A percentile compares a stretch with the other conserved stretches of the same genome.
phyloP scores from a whole-genome alignment of 2,797 vertebrate genomes.

The Pyrocephalus nanus region DNA sequence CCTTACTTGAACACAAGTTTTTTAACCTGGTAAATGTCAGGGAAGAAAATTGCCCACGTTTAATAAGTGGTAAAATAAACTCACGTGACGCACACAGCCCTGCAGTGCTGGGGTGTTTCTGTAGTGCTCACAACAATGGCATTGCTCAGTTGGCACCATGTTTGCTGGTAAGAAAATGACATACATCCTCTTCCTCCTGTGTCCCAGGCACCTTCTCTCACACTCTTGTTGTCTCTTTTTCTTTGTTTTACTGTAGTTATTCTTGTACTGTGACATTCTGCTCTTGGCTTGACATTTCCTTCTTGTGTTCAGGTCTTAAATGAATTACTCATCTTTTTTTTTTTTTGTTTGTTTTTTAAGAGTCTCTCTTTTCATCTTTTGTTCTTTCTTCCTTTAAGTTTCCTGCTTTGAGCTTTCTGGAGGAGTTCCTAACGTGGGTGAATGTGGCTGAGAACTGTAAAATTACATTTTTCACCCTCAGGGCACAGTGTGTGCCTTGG shows the following conservation, averaged over 20 bases:
- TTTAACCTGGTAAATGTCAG: background rate
- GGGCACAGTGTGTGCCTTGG: background rate
- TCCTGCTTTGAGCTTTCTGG: conserved; percentile 56
- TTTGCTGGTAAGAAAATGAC: background rate
- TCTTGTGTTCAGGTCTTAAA: background rate
- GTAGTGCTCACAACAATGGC: background rate
- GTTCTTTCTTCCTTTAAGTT: conserved; percentile 63
- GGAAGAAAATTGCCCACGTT: background rate
- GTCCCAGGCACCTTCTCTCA: background rate
- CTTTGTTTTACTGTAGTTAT: background rate
- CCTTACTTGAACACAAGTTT: background rate
- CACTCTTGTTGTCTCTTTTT: background rate
- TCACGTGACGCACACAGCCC: background rate
- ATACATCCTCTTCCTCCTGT: conserved; percentile 40
- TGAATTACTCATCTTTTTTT: background rate
- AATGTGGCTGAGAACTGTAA: background rate
- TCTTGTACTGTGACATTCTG: background rate
- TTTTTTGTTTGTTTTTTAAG: too few relatives aligned
- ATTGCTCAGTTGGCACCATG: background rate
- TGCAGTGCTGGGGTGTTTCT: background rate
- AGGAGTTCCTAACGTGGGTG: conserved; percentile 51
- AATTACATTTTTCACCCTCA: background rate
- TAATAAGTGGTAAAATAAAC: background rate
- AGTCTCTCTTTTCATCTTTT: conserved; percentile 36
- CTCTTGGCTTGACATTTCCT: background rate